phyloP scores from a whole-genome alignment of 2,888 invertebrate genomes.

The Leptopilina drosophilae region DNA sequence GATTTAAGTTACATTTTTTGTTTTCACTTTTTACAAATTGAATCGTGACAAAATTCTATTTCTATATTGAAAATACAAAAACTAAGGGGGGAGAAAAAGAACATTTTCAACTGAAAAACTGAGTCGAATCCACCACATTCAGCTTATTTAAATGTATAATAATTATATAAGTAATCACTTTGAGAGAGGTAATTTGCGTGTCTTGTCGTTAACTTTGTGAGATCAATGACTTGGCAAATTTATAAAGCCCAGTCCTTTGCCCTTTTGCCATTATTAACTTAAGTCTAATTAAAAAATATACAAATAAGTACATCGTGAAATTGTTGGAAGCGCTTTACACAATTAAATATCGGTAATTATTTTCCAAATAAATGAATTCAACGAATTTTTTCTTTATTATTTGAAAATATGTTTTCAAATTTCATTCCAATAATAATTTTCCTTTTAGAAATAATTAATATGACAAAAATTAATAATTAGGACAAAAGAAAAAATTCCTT shows the following conservation, averaged over 20 bases:
- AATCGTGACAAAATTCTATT: constrained; percentile 11
- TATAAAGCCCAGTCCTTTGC: constrained; percentile 42
- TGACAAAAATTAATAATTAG: too few relatives aligned
- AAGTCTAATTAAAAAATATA: constrained; percentile 64
- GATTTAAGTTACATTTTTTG: not conserved
- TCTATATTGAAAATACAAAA: constrained; percentile 5
- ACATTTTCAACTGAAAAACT: constrained; percentile 7
- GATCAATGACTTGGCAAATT: constrained; percentile 65
- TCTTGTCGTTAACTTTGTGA: constrained; percentile 56
- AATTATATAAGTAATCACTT: constrained; percentile 1
- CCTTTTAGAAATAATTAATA: too few relatives aligned
- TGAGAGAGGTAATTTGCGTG: constrained; percentile 49
- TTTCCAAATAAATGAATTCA: not conserved
- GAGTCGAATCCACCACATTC: constrained; percentile 40
- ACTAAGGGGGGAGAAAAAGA: not conserved
- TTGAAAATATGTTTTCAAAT: not conserved
- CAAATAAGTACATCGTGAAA: constrained; percentile 64
- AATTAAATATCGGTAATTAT: constrained; percentile 10
- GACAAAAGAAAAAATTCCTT: not conserved
- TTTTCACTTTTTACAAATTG: constrained; percentile 18
- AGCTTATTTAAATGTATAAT: not conserved
- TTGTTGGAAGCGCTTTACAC: constrained; percentile 63
- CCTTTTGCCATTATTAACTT: constrained; percentile 57
- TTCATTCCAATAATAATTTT: not conserved
- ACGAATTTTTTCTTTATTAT: not conserved